Evolutionary conservation across 2,113 vertebrate genomes (phyloP), one percentile per base, ranked within the genome.

Genomic region (Calidris pugnax): DNA sequence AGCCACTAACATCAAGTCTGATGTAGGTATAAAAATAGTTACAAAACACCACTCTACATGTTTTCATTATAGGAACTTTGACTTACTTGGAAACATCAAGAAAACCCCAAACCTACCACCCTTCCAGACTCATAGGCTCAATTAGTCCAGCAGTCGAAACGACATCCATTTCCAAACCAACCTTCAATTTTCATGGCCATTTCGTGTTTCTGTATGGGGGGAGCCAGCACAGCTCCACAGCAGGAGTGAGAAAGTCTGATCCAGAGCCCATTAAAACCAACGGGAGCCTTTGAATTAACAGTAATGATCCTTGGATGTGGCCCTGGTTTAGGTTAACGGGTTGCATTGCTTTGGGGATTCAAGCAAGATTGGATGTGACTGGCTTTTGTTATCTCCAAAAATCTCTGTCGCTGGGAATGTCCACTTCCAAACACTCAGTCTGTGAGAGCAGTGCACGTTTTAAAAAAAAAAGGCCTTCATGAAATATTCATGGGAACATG

Each of bases 21-120:
- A 97, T 96, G 98, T 95, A 84, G 92, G 93, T 97, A 98, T 98
- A 98, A 98, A 98, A 98, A 98, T 98, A 98, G 98, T 97, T 96
- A 93, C 97, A 96, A 97, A 97, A 96, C 89, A 96, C 95, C 89
- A 89, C 93, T 95, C 85, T 78, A 69, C 71, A 72, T 91, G 94
- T 97, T 98, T 98, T 98, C 93, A 87, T 97, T 96, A 97, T 67
- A 95, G 89, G 90, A 96, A 95, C 91, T 97, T 95, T 86, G 89
- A 87, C 90, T 98, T 94, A 93, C 82, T 90, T 86, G 83, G 92
- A 96, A 90, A 69, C 59, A 62, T 83, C 47, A 90, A 93, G 84
- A 90, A 93, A 94, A 86, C 76, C 66, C 81, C 69, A 83, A 82
- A 74, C 43, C 63, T 51, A 51, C 35, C 71, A 62, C 62, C 32